phyloP scores from a whole-genome alignment of 2,888 invertebrate genomes.

The Cephus runcator region DNA sequence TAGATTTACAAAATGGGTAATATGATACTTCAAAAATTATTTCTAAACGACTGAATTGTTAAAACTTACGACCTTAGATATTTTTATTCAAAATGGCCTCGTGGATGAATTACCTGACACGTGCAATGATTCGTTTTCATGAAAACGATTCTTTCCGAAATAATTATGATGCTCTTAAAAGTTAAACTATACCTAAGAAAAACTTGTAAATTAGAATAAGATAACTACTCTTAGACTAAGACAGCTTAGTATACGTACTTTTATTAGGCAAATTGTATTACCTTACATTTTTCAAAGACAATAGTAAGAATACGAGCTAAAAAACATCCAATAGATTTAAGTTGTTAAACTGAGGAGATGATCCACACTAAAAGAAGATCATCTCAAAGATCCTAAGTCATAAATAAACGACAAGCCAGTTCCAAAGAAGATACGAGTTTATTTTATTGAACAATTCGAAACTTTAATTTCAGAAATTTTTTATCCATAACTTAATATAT shows the following conservation, averaged over 20 bases:
- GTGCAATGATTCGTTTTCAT: not conserved
- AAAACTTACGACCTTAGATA: not conserved
- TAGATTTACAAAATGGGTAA: not conserved
- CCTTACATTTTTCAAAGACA: not conserved
- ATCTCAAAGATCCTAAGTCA: not conserved
- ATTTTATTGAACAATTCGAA: not conserved
- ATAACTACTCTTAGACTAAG: no score
- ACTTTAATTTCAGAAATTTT: not conserved
- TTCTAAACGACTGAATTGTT: not conserved
- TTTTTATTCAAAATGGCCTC: not conserved
- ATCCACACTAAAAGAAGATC: not conserved
- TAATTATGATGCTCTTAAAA: not conserved
- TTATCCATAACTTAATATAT: no score
- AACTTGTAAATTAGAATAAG: not conserved
- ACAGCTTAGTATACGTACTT: no score
- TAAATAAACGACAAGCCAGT: not conserved
- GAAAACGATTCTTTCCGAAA: not conserved
- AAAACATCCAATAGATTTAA: not conserved
- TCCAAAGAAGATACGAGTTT: not conserved
- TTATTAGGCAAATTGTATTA: not conserved
- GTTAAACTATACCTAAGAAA: not conserved
- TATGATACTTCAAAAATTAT: not conserved
- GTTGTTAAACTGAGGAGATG: not conserved
- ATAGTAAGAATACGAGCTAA: not conserved
- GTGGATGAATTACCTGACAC: not conserved